These are phyloP conservation scores for Carassius auratus DNA, from an alignment of 2,113 vertebrate genomes.

Conservation along the genomic window DNA sequence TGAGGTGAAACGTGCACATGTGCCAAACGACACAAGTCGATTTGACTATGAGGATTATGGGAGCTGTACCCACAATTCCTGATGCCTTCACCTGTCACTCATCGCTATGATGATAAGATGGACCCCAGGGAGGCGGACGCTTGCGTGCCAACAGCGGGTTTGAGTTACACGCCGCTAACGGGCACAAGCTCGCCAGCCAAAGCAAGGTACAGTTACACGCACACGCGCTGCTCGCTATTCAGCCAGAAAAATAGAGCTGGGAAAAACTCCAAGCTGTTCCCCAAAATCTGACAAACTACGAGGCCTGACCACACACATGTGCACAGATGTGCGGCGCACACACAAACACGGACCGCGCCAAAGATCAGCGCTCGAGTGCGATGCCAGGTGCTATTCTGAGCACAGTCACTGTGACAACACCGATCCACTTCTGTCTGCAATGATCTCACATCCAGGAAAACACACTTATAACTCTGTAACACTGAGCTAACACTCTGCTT, in stretches of 20 bases:
- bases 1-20: background rate
- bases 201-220: background rate
- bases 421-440: background rate
- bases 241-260: slow-evolving; percentile 15
- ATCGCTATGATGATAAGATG: slow-evolving; percentile 22
- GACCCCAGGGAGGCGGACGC: slow-evolving; percentile 9
- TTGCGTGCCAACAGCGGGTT: background rate
- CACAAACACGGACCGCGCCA: background rate
- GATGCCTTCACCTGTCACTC: slow-evolving; percentile 36
- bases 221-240: slow-evolving; percentile 22
- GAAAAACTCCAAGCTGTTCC: slow-evolving; percentile 41
- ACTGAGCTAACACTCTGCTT: background rate
- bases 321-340: slow-evolving; percentile 19
- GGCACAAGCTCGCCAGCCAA: slow-evolving; percentile 10
- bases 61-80: slow-evolving; percentile 23
- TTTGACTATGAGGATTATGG: background rate
- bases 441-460: slow-evolving; percentile 14
- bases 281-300: slow-evolving; percentile 43
- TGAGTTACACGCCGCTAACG: slow-evolving; percentile 28
- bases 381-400: slow-evolving; percentile 49
- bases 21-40: background rate
- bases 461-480: slow-evolving; percentile 1
- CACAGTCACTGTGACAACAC: slow-evolving; percentile 39
- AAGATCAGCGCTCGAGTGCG: background rate
- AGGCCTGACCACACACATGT: background rate